Evolutionary conservation across 2,113 vertebrate species (phyloP).

Genomic region (Apodemus sylvaticus): DNA sequence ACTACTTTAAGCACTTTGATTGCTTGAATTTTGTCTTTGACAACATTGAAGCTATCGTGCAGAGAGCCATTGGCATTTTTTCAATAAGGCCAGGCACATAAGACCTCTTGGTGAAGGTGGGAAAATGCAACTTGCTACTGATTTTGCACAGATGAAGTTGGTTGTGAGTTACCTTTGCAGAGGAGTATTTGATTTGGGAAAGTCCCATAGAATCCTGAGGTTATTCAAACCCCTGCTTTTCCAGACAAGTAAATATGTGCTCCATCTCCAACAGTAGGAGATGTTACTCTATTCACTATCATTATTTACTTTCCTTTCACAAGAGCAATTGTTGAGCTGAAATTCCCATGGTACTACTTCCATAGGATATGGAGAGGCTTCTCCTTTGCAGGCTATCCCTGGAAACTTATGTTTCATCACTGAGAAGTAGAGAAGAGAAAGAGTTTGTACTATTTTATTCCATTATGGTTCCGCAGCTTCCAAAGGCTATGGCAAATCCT

Average conservation of each 20-base stretch:
- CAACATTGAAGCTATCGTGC: slow-evolving; percentile 93
- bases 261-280: slow-evolving; percentile 91
- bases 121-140: slow-evolving; percentile 95
- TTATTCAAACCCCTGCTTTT: slow-evolving; percentile 97
- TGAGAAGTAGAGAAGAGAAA: slow-evolving; percentile 92
- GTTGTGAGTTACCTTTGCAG: slow-evolving; percentile 95
- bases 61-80: slow-evolving; percentile 91
- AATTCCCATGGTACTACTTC: slow-evolving; percentile 86
- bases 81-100: slow-evolving; percentile 93
- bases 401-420: slow-evolving; percentile 96
- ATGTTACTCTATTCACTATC: slow-evolving; percentile 94
- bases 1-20: slow-evolving; percentile 96
- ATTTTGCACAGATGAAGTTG: slow-evolving; percentile 98
- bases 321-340: slow-evolving; percentile 93
- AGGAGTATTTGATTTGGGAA: slow-evolving; percentile 95
- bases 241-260: slow-evolving; percentile 95
- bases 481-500: slow-evolving; percentile 87
- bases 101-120: slow-evolving; percentile 94
- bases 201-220: slow-evolving; percentile 93
- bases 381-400: slow-evolving; percentile 88
- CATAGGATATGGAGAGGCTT: background rate
- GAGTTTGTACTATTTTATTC: slow-evolving; percentile 97
- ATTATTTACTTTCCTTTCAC: slow-evolving; percentile 95
- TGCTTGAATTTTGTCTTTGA: slow-evolving; percentile 96
- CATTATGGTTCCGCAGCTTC: slow-evolving; percentile 95